Percentiles rank a stretch among this genome's conserved stretches.
These are phyloP conservation scores for Oreotragus oreotragus DNA, from an alignment of 2,113 vertebrate species.

Conservation along the genomic window DNA sequence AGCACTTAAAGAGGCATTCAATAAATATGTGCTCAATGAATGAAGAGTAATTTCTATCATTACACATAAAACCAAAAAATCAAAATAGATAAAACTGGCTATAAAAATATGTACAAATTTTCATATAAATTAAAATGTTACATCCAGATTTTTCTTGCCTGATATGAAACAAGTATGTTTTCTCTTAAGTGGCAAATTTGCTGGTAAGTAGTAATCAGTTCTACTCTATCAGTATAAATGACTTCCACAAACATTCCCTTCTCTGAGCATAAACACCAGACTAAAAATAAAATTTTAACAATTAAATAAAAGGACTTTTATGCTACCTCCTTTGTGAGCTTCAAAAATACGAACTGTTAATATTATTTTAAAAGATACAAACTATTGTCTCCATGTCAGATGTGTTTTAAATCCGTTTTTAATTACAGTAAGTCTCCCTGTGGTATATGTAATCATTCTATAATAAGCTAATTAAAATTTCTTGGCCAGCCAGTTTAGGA, in stretches of 20 bases:
- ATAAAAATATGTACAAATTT: slow-evolving; percentile 5
- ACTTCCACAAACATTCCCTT: slow-evolving; percentile 37
- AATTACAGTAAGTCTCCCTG: slow-evolving; percentile 72
- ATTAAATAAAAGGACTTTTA: background rate
- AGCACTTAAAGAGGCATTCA: background rate
- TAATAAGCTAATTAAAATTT: slow-evolving; percentile 75
- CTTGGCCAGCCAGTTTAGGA: slow-evolving; percentile 63
- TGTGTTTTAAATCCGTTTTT: slow-evolving; percentile 65
- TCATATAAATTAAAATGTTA: slow-evolving; percentile 37
- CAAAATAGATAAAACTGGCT: slow-evolving; percentile 1
- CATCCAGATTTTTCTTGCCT: slow-evolving; percentile 17
- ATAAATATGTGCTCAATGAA: slow-evolving; percentile 15
- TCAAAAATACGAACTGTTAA: slow-evolving; percentile 39
- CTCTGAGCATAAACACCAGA: slow-evolving; percentile 10
- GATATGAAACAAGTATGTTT: slow-evolving; percentile 38
- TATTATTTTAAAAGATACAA: slow-evolving; percentile 70
- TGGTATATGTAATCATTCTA: slow-evolving; percentile 68
- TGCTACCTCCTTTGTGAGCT: slow-evolving; percentile 14
- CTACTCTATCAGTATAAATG: slow-evolving; percentile 3
- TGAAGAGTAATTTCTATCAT: slow-evolving; percentile 23
- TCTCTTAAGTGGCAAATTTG: slow-evolving; percentile 11
- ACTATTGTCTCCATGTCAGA: slow-evolving; percentile 57
- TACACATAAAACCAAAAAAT: slow-evolving; percentile 19
- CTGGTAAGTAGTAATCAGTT: slow-evolving; percentile 48
- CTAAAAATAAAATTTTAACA: slow-evolving; percentile 13